Conservation (phyloP, 2,797 vertebrate species). For the Saxicola maurus region DNA sequence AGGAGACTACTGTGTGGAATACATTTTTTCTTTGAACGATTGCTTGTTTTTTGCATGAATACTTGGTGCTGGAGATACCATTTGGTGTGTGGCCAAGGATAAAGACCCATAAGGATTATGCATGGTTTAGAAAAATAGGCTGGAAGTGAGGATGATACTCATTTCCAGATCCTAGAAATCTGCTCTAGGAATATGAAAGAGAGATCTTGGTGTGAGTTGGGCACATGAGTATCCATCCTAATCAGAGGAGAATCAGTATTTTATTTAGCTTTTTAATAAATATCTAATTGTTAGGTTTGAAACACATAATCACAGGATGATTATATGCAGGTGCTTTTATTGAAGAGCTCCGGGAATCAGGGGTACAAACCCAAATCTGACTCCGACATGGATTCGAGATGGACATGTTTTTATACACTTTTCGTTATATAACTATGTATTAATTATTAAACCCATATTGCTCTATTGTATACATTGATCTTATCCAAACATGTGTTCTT, state of each 20-base stretch:
- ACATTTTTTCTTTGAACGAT: not conserved
- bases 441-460: no score
- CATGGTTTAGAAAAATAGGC: not conserved
- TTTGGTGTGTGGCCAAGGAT: not conserved
- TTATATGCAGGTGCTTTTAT: no score
- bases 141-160: not conserved
- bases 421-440: no score
- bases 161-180: not conserved
- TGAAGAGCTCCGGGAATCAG: no score
- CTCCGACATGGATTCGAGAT: no score
- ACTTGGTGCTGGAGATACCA: not conserved
- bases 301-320: no score
- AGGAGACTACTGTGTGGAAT: not conserved
- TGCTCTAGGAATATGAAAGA: not conserved
- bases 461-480: no score
- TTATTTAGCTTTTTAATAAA: not conserved
- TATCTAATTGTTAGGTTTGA: not conserved
- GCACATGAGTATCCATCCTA: not conserved
- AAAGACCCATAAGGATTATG: not conserved
- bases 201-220: not conserved
- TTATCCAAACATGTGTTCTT: no score
- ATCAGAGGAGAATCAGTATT: not conserved
- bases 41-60: not conserved
- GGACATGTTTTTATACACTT: no score
- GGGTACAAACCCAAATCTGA: no score